Evolutionary conservation across 2,888 invertebrate species (phyloP).

Genomic region (Plagiodera versicolora): DNA sequence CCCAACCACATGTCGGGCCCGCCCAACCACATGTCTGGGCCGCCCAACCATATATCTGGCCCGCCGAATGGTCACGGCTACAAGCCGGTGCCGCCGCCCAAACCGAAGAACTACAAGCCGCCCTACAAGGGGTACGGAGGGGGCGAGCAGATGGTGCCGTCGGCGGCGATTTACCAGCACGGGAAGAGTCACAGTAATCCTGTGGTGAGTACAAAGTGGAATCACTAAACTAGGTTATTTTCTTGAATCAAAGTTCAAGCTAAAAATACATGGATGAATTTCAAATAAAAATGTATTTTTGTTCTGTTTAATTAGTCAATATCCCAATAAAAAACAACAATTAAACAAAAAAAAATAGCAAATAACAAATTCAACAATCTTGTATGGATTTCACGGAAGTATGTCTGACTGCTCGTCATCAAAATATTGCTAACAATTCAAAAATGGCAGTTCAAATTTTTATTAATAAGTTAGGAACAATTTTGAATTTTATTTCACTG

Average conservation of each 20-base stretch:
- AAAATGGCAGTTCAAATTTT: conserved; percentile 43
- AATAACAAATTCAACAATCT: conserved; percentile 54
- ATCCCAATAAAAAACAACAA: too few species aligned
- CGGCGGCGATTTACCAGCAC: conserved; percentile 51
- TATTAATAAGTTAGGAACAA: conserved; percentile 41
- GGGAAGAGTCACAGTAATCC: conserved; percentile 56
- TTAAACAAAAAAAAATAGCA: too few species aligned
- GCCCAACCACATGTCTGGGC: conserved; percentile 26
- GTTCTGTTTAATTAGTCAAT: too few species aligned
- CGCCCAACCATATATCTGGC: conserved; percentile 28
- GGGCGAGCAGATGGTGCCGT: conserved; percentile 42
- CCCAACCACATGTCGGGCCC: conserved; percentile 9
- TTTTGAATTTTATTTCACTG: conserved; percentile 37
- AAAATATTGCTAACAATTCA: conserved; percentile 39
- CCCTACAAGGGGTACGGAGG: conserved; percentile 54
- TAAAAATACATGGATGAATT: too few species aligned
- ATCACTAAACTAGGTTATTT: too few species aligned
- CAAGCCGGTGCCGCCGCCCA: conserved; percentile 90
- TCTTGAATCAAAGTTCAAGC: neutral
- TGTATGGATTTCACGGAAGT: conserved; percentile 32
- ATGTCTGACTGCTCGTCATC: conserved; percentile 24
- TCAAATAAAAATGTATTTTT: too few species aligned
- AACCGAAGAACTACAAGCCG: conserved; percentile 89
- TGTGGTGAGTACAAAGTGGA: conserved; percentile 49
- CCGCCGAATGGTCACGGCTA: conserved; percentile 56